Evolutionary conservation across 2,888 invertebrate species (phyloP).

Genomic region (Itoplectis maculator): DNA sequence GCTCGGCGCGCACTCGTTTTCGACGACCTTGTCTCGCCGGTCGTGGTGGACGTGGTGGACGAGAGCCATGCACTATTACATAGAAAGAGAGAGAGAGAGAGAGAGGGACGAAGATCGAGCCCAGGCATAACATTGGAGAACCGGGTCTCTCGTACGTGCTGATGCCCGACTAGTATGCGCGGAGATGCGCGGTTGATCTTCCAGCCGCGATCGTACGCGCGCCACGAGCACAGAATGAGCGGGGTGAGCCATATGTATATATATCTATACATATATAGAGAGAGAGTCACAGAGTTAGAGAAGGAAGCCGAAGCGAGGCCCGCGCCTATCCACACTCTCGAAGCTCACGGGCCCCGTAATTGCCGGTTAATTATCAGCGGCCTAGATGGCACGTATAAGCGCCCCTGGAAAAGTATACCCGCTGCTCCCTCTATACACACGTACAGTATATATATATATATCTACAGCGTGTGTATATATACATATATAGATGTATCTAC

Average conservation of each 20-base stretch:
- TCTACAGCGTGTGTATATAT: no score
- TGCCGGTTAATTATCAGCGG: conserved; percentile 72
- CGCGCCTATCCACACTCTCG: conserved; percentile 30
- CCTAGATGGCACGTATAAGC: conserved; percentile 69
- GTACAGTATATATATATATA: no score
- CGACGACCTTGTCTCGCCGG: conserved; percentile 64
- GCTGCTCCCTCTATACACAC: not conserved
- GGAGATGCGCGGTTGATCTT: conserved; percentile 10
- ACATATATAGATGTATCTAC: no score
- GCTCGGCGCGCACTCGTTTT: conserved; percentile 62
- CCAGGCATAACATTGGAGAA: conserved; percentile 54
- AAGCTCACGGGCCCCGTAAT: conserved; percentile 63
- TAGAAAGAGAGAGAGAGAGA: no score
- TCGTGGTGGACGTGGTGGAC: not conserved
- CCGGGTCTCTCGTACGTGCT: conserved; percentile 53
- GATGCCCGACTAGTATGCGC: not conserved
- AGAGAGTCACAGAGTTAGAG: not conserved
- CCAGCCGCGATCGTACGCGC: conserved; percentile 10
- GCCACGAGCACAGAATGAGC: not conserved
- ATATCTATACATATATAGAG: no score
- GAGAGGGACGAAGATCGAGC: not conserved
- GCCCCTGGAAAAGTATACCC: conserved; percentile 62
- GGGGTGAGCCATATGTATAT: no score
- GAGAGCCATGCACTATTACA: no score
- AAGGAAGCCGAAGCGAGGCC: conserved; percentile 14